A percentile compares a stretch with the other conserved stretches of the same genome.
phyloP scores from a whole-genome alignment of 2,113 vertebrate species.

The Lepus timidus region DNA sequence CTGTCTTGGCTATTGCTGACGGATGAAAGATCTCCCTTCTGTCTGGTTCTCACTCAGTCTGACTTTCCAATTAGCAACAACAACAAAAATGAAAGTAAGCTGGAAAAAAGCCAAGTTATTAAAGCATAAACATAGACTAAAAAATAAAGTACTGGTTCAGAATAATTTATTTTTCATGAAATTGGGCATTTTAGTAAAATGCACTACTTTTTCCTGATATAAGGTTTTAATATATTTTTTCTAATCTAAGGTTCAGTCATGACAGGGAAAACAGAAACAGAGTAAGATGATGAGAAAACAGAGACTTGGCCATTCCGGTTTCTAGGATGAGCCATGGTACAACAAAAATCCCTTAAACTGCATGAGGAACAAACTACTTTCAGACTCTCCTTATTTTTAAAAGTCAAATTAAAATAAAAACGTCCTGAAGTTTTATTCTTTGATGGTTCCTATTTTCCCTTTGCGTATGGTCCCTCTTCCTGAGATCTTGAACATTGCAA shows the following conservation, averaged over 20 bases:
- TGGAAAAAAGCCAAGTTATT: not conserved
- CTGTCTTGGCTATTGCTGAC: no score
- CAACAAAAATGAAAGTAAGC: no score
- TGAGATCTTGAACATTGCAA: not conserved
- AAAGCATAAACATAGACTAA: not conserved
- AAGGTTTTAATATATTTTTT: no score
- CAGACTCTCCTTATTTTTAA: not conserved
- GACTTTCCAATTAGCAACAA: no score
- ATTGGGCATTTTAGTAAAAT: not conserved
- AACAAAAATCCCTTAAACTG: not conserved
- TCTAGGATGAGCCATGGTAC: not conserved
- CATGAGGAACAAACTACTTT: not conserved
- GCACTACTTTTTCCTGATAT: not conserved
- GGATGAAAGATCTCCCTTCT: no score
- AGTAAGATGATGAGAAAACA: not conserved
- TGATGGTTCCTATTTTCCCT: not conserved
- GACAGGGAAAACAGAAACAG: slow-evolving; percentile 10
- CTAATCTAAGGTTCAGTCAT: not conserved
- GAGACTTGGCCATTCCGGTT: not conserved
- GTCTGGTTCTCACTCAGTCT: no score
- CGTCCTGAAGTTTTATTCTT: slow-evolving; percentile 1
- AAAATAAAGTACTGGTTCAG: not conserved
- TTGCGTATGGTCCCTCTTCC: slow-evolving; percentile 27
- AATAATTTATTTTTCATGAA: slow-evolving; percentile 56
- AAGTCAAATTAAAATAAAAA: slow-evolving; percentile 44